phyloP scores from a whole-genome alignment of 2,113 vertebrate genomes.

The Cairina moschata region DNA sequence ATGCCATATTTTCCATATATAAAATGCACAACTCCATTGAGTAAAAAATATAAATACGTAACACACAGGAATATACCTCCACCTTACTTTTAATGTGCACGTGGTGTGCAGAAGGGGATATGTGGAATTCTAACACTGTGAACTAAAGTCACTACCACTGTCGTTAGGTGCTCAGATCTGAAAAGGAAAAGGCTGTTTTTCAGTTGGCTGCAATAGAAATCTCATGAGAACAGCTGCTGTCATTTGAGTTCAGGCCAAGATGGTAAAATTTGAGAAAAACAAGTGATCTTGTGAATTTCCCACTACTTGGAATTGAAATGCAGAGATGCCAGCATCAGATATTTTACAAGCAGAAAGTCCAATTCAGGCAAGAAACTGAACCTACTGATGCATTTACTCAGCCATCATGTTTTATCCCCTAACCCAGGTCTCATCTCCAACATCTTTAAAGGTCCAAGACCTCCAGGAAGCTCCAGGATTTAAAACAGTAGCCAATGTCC shows the following conservation, averaged over 20 bases:
- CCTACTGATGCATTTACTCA: neutral
- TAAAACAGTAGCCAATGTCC: neutral
- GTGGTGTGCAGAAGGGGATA: accelerated
- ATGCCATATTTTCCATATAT: neutral
- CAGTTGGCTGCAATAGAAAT: constrained; percentile 49
- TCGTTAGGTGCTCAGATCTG: neutral
- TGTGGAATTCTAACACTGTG: neutral
- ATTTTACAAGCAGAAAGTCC: neutral
- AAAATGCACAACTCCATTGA: neutral
- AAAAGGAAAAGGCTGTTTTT: constrained; percentile 52
- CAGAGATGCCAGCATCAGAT: neutral
- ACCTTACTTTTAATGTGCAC: neutral
- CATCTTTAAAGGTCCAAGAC: neutral
- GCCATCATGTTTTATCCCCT: neutral
- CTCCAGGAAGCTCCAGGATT: neutral
- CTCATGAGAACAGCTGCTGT: constrained; percentile 68
- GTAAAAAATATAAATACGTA: neutral
- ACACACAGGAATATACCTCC: neutral
- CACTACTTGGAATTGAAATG: constrained; percentile 44
- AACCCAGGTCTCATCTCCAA: neutral
- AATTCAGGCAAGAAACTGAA: constrained; percentile 2
- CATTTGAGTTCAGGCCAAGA: constrained; percentile 68
- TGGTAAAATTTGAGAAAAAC: constrained; percentile 64
- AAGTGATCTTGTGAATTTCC: constrained; percentile 64
- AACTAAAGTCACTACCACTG: constrained; percentile 13